Base-by-base conservation (phyloP, 2,888 invertebrate species). In the Tryphoninae sp. region DNA sequence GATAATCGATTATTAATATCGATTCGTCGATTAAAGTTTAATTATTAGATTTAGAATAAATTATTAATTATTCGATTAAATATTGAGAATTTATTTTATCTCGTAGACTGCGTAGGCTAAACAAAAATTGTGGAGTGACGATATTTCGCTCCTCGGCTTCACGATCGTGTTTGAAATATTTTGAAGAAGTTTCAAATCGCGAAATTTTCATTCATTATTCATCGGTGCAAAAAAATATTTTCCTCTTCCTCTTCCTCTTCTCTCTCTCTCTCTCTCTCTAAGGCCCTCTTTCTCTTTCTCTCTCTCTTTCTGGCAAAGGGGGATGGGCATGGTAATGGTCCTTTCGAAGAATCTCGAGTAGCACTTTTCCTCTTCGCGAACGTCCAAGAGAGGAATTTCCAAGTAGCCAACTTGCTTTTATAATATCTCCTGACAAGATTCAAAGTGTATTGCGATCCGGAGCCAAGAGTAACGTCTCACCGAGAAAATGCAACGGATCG, bases 291-390 rank as follows among this genome's bases (percentile, higher is more conserved):
- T 7, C 51, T n/a, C n/a, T n/a, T 40, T 53, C 51, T 51, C 51
- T 49, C 49, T 51, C n/a, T 51, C 51, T n/a, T n/a, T 51, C n/a
- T 51, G n/a, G 51, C 33, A 33, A 55, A 22, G 26, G 65, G 61
- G 74, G 65, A 58, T 53, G 19, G 55, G 64, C 65, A 68, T 76
- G 67, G 51, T 72, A 72, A 72, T 73, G 72, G 67, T 58, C 58
- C 78, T 69, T 74, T 69, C 78, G 74, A 65, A 74, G 81, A 81
- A 81, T 78, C 74, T 78, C 81, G 78, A 78, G 81, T 78, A 65
- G 78, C 73, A 78, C 74, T 78, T 78, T 81, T 78, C 74, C 74
- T 65, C 73, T 53, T 26, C 59, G 75, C 9, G 9, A 58, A 58
- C 9, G 62, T 49, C 42, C 64, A 33, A 33, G 64, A 73, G 40